Conservation (phyloP, 1,140 invertebrate species). For the Temnothorax longispinosus region DNA sequence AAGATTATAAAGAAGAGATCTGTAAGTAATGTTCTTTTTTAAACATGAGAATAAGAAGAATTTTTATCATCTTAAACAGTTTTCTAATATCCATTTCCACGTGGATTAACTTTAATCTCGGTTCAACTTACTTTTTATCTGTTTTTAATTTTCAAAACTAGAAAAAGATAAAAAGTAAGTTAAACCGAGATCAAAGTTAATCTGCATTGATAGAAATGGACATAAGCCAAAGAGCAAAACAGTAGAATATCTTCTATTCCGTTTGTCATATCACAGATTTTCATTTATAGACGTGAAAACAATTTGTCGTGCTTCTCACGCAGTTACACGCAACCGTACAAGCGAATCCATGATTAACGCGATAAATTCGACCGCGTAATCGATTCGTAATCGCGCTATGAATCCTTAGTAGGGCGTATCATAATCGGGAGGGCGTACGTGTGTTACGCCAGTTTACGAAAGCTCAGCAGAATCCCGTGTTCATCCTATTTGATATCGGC, state of each 20-base stretch:
- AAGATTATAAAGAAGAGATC: neutral
- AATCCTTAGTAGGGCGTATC: slow-evolving; percentile 23
- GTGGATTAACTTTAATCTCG: too few relatives aligned
- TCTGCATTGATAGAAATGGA: too few relatives aligned
- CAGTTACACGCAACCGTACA: neutral
- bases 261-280: neutral
- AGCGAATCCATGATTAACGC: neutral
- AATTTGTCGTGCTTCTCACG: neutral
- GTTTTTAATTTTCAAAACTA: too few relatives aligned
- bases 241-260: neutral
- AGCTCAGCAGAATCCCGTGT: slow-evolving; percentile 52
- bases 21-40: neutral
- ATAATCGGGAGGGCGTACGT: slow-evolving; percentile 28
- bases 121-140: too few relatives aligned
- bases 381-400: neutral
- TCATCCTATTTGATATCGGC: slow-evolving; percentile 69
- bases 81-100: neutral
- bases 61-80: neutral
- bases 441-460: slow-evolving; percentile 62
- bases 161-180: too few relatives aligned
- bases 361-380: slow-evolving; percentile 24
- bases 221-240: neutral
- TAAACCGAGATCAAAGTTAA: too few relatives aligned
- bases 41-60: neutral
- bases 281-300: neutral